Evolutionary conservation across 1,140 invertebrate species (phyloP), one percentile per base, ranked within the genome.

Genomic region (Pogonomyrmex barbatus): DNA sequence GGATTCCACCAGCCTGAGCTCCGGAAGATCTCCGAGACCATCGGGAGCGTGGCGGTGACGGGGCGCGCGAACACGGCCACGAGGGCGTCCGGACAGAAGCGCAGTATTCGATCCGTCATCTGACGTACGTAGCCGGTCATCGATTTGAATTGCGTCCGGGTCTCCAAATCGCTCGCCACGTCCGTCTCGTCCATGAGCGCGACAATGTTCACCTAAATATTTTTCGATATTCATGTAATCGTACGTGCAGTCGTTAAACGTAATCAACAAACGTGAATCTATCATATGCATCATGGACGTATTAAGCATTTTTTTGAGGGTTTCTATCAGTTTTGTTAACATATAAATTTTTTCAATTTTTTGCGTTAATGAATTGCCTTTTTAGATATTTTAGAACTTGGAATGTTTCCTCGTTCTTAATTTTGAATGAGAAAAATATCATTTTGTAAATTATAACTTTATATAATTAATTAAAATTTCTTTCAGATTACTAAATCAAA

Each of bases 181-280:
- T 94, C 88, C 2, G 60, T 86, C 50, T 94, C 91, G 60, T 94
- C 93, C 93, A 94, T 92, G 47, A 94, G 82, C 30, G 92, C 94
- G 30, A 94, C 87, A 42, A 94, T 92, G 58, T 94, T 91, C 60
- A 89, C 67, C 93, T 94, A 63, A 47, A 81, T 73, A 84, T 79
- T 62, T 78, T 71, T 63, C 24, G 24, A 24, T 24, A 24, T 24
- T 24, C 24, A 24, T 24, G 24, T 24, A 24, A 24, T 24, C 24
- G 24, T 24, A 24, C 24, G 24, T 24, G 24, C 24, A 24, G 24
- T 24, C 24, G 24, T 24, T 24, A 24, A 24, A 24, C 0, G 24
- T 24, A 24, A 24, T 24, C 24, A 24, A 24, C 24, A 24, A 24
- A 24, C 24, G 24, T 24, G 24, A 24, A 24, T 24, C 24, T 24